Percentiles rank a stretch among this genome's conserved stretches.
Evolutionary conservation across 30 jellyfish, hydroid and myxozoan species (phyloP).

Genomic region (Aurelia sp.): DNA sequence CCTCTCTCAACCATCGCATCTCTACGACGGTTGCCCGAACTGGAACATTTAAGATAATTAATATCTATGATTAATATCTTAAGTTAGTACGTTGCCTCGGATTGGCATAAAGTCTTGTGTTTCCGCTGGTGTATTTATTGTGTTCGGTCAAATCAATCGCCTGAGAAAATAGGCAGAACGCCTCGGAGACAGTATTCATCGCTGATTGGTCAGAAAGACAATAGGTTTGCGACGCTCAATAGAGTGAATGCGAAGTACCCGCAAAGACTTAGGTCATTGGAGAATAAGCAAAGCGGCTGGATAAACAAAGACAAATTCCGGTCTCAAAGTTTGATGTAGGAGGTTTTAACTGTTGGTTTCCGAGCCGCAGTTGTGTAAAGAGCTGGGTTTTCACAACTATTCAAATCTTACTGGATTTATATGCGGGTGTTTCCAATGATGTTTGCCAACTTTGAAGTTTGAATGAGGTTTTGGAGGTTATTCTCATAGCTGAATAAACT

Average conservation of each 20-base stretch:
- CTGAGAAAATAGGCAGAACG: constrained; percentile 69
- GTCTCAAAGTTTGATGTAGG: constrained; percentile 6
- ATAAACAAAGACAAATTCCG: constrained; percentile 55
- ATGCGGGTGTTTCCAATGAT: too few relatives aligned
- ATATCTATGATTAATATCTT: constrained; percentile 14
- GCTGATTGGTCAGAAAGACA: constrained; percentile 71
- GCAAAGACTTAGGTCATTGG: constrained; percentile 82
- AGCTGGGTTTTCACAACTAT: constrained; percentile 3
- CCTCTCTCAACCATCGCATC: constrained; percentile 87
- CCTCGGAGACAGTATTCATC: constrained; percentile 53
- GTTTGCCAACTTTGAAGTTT: too few relatives aligned
- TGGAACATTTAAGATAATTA: constrained; percentile 34
- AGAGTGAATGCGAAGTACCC: constrained; percentile 78
- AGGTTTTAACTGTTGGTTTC: constrained; percentile 17
- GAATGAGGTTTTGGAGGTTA: too few relatives aligned
- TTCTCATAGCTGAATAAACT: too few relatives aligned
- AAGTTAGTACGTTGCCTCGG: constrained; percentile 21
- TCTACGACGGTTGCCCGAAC: constrained; percentile 73
- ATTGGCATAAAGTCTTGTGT: constrained; percentile 17
- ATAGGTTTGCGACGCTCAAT: constrained; percentile 83
- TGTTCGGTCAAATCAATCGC: constrained; percentile 81
- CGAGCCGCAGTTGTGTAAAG: constrained; percentile 56
- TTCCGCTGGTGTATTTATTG: constrained; percentile 79
- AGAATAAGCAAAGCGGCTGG: constrained; percentile 72
- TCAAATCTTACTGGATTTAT: background rate